Evolutionary conservation across 2,113 vertebrate genomes (phyloP).

Genomic region (Perca fluviatilis): DNA sequence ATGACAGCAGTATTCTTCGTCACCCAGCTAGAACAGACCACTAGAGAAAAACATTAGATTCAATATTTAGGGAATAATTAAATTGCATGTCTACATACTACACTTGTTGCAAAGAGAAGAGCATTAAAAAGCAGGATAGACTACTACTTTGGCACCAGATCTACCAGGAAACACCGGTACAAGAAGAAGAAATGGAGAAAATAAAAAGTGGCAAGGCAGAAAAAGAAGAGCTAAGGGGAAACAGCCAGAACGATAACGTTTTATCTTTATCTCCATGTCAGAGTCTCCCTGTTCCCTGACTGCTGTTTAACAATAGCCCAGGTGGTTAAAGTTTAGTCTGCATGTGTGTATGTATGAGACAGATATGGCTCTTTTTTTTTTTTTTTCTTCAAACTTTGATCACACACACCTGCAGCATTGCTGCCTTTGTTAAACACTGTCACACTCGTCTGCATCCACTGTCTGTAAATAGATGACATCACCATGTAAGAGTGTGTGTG

Average conservation of each 20-base stretch:
- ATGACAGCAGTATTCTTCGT: background rate
- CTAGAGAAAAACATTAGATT: background rate
- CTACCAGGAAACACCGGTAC: background rate
- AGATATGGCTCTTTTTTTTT: background rate
- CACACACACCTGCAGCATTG: slow-evolving; percentile 66
- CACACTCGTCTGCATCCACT: slow-evolving; percentile 35
- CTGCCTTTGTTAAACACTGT: slow-evolving; percentile 44
- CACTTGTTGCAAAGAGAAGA: background rate
- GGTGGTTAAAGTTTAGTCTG: slow-evolving; percentile 11
- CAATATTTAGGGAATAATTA: background rate
- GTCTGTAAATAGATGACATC: slow-evolving; percentile 67
- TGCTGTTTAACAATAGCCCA: slow-evolving; percentile 1
- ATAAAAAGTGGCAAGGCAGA: background rate
- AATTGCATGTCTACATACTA: background rate
- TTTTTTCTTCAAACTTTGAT: slow-evolving; percentile 35
- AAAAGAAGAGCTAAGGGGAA: background rate
- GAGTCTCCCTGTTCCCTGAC: background rate
- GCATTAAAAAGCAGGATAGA: slow-evolving; percentile 24
- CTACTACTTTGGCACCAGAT: background rate
- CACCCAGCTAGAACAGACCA: background rate
- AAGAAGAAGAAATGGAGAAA: slow-evolving; percentile 21
- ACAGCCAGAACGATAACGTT: background rate
- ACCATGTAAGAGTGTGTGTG: background rate
- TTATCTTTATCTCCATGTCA: background rate
- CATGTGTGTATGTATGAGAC: background rate